A percentile compares a stretch with the other conserved stretches of the same genome.
These are phyloP conservation scores for Anthoscopus minutus DNA, from an alignment of 2,113 vertebrate species.

Conservation along the genomic window DNA sequence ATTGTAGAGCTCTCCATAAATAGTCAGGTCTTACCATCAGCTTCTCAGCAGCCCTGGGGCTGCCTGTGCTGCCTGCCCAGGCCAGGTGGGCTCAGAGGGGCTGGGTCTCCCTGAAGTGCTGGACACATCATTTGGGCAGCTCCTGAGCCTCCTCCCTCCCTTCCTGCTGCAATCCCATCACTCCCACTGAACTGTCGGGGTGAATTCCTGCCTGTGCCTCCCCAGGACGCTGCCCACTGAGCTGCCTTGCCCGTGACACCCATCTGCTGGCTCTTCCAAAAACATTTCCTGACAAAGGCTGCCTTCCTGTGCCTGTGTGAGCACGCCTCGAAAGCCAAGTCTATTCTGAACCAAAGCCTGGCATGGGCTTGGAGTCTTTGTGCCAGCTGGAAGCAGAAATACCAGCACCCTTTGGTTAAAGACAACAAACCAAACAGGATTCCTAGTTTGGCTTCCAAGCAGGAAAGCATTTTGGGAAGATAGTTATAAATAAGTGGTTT, in stretches of 20 bases:
- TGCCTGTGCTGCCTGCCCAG: not conserved
- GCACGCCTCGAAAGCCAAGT: conserved; percentile 15
- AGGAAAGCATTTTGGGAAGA: conserved; percentile 33
- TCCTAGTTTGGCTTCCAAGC: conserved; percentile 48
- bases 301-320: not conserved
- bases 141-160: not conserved
- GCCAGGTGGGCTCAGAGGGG: not conserved
- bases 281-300: not conserved
- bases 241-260: not conserved
- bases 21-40: not conserved
- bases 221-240: not conserved
- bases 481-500: conserved; percentile 59
- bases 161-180: rapidly evolving
- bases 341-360: conserved; percentile 31
- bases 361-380: not conserved
- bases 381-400: conserved; percentile 59
- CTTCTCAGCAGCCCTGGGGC: not conserved
- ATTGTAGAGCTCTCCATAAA: not conserved
- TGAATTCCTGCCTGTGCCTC: not conserved
- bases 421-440: conserved; percentile 62
- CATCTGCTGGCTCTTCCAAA: not conserved
- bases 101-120: not conserved
- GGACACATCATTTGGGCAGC: not conserved
- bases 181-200: rapidly evolving
- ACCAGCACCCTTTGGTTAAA: conserved; percentile 51